Conservation (phyloP, 1,140 invertebrate species). For the Habropoda laboriosa region DNA sequence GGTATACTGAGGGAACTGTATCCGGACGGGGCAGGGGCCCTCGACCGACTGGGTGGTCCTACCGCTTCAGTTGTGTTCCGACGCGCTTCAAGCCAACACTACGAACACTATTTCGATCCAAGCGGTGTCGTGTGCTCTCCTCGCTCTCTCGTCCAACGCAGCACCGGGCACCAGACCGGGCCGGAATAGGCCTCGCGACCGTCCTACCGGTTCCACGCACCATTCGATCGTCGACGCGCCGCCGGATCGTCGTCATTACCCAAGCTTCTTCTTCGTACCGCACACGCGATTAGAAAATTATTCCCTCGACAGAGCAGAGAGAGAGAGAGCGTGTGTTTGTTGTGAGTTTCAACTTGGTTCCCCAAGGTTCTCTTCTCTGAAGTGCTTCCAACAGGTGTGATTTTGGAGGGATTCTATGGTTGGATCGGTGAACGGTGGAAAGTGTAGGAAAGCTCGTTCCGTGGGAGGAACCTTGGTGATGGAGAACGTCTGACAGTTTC, state of each 20-base stretch:
- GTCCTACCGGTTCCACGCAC: constrained; percentile 39
- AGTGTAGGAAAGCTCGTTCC: constrained; percentile 15
- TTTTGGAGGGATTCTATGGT: background rate
- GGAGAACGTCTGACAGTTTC: background rate
- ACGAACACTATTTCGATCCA: constrained; percentile 70
- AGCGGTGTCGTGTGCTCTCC: constrained; percentile 36
- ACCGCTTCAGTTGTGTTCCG: constrained; percentile 81
- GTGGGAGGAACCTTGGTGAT: constrained; percentile 6
- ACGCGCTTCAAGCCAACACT: constrained; percentile 81
- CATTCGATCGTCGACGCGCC: background rate
- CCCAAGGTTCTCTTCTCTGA: no score
- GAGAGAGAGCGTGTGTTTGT: no score
- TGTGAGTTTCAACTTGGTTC: no score
- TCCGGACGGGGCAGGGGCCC: constrained; percentile 73
- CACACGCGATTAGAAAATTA: no score
- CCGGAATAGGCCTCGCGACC: constrained; percentile 24
- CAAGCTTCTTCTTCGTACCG: no score
- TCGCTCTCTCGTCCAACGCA: constrained; percentile 37
- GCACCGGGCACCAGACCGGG: constrained; percentile 10
- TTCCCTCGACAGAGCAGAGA: no score
- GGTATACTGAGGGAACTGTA: constrained; percentile 77
- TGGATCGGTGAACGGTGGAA: constrained; percentile 29
- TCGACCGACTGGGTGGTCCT: constrained; percentile 81
- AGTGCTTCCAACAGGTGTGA: no score
- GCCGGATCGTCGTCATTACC: background rate